phyloP scores from a whole-genome alignment of 2,797 vertebrate genomes.

The Dipus sagitta region DNA sequence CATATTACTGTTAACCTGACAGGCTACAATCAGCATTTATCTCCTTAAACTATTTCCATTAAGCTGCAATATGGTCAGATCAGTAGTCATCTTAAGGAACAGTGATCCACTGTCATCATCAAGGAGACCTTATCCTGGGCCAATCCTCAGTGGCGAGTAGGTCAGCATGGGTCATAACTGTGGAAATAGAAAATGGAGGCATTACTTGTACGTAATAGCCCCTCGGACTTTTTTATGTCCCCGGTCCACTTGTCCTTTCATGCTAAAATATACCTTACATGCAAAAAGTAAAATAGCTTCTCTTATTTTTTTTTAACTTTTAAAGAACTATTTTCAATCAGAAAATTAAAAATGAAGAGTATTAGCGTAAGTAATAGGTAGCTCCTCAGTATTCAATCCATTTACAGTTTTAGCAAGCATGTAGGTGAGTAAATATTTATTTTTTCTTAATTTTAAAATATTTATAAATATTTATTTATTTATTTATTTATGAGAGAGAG shows the following conservation, averaged over 20 bases:
- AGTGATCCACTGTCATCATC: not conserved
- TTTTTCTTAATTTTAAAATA: not conserved
- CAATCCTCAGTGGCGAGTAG: not conserved
- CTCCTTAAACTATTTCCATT: not conserved
- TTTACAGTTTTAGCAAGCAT: not conserved
- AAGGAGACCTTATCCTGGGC: not conserved
- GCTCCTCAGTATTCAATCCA: not conserved
- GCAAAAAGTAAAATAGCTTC: not conserved
- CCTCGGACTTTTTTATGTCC: fast-evolving
- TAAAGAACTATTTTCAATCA: slow-evolving; percentile 15
- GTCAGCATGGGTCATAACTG: not conserved
- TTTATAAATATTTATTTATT: too few relatives aligned
- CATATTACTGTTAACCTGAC: not conserved
- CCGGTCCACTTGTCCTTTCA: slow-evolving; percentile 64
- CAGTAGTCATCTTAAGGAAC: not conserved
- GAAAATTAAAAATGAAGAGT: not conserved
- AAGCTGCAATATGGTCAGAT: not conserved
- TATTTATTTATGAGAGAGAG: too few relatives aligned
- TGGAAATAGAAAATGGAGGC: not conserved
- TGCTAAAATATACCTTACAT: not conserved
- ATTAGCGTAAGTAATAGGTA: not conserved
- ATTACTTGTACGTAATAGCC: fast-evolving
- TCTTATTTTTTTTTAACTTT: not conserved
- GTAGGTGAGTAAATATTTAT: too few relatives aligned
- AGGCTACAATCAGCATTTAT: too few relatives aligned